Conservation (phyloP, 37 sponge, comb jelly and placozoan genomes). For the Agelas oroides region DNA sequence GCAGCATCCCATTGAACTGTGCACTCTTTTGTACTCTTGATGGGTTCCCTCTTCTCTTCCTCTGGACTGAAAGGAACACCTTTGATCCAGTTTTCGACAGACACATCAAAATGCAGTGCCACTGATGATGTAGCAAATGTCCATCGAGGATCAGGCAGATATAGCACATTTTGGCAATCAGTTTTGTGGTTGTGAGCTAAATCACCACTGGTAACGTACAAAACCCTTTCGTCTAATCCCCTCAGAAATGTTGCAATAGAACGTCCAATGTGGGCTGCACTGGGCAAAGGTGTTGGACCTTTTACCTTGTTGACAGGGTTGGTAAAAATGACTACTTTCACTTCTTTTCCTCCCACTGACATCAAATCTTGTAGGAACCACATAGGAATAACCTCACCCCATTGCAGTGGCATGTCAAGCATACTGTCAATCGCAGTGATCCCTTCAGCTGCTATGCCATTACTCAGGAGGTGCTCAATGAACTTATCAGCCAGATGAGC, state of each 20-base stretch:
- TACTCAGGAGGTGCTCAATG: conserved; percentile 35
- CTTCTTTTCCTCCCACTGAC: conserved; percentile 9
- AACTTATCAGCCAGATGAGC: conserved; percentile 22
- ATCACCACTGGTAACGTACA: conserved; percentile 65
- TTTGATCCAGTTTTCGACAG: conserved; percentile 53
- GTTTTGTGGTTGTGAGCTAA: conserved; percentile 57
- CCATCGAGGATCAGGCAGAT: conserved; percentile 69
- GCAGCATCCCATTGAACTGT: not conserved
- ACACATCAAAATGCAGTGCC: conserved; percentile 49
- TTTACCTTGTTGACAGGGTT: conserved; percentile 22
- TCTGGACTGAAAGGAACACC: no score
- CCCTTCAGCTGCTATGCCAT: conserved; percentile 55
- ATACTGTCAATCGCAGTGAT: conserved; percentile 26
- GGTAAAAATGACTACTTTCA: conserved; percentile 54
- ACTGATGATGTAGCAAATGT: conserved; percentile 14
- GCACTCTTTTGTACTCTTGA: conserved; percentile 11
- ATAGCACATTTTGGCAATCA: conserved; percentile 29
- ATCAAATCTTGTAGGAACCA: conserved; percentile 56
- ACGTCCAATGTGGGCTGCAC: conserved; percentile 13
- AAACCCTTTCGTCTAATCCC: conserved; percentile 22
- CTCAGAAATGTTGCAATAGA: conserved; percentile 45
- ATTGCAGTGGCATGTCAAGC: conserved; percentile 54
- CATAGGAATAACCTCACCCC: conserved; percentile 65
- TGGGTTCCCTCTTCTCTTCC: no score
- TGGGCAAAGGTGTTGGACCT: not conserved